These are phyloP conservation scores for Laterallus jamaicensis DNA, from an alignment of 2,113 vertebrate species.

Conservation along the genomic window DNA sequence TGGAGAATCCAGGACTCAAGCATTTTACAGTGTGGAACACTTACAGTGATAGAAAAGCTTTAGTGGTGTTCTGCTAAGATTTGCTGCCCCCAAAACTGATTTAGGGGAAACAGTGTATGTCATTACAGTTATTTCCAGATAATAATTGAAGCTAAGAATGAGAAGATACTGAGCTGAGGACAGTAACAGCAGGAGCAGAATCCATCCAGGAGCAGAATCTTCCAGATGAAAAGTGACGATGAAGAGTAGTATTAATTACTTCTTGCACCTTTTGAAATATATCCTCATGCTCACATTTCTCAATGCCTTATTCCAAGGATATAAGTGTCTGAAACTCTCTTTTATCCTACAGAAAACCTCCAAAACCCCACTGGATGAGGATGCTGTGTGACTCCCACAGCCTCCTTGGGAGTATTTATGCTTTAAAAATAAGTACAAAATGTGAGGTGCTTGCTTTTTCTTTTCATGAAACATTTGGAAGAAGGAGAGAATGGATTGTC, in stretches of 20 bases:
- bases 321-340: neutral
- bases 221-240: neutral
- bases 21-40: fast-evolving
- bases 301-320: neutral
- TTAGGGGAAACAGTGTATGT: neutral
- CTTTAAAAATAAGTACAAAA: neutral
- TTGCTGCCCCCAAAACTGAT: neutral
- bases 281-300: neutral
- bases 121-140: neutral
- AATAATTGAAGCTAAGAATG: neutral
- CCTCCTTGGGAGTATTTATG: neutral
- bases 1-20: neutral
- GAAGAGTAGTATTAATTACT: neutral
- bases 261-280: neutral
- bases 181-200: neutral
- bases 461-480: neutral
- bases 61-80: neutral
- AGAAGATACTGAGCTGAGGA: neutral
- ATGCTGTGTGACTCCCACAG: neutral
- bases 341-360: neutral
- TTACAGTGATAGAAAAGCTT: neutral
- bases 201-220: neutral
- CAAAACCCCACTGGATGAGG: neutral
- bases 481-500: neutral
- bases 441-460: neutral